Evolutionary conservation across 2,888 invertebrate species (phyloP).

Genomic region (Acrobasis consociella): DNA sequence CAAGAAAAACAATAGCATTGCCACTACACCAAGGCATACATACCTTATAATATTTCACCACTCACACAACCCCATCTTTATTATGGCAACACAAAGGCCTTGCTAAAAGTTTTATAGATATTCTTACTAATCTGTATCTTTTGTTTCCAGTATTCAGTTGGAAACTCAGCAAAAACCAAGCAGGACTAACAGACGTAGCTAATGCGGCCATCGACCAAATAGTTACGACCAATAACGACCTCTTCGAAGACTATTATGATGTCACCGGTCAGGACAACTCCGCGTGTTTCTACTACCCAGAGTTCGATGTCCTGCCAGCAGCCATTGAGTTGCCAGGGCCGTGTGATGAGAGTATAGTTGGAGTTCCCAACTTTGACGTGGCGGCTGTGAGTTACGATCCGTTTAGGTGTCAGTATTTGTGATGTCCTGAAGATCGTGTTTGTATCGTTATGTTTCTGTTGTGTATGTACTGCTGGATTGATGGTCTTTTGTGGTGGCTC

Average conservation of each 20-base stretch:
- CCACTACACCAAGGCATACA: no score
- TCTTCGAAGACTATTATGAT: conserved; percentile 58
- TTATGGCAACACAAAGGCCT: neutral
- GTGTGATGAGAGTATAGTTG: conserved; percentile 53
- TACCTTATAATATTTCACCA: no score
- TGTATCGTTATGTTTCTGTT: neutral
- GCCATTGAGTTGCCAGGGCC: conserved; percentile 55
- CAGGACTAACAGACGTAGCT: conserved; percentile 47
- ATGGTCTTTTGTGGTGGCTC: neutral
- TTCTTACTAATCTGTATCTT: neutral
- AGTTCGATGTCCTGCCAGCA: conserved; percentile 44
- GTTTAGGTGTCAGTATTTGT: neutral
- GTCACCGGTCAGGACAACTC: conserved; percentile 50
- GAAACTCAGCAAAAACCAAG: conserved; percentile 57
- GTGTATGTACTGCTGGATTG: neutral
- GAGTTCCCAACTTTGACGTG: conserved; percentile 51
- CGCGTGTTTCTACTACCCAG: conserved; percentile 69
- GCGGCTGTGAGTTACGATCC: conserved; percentile 44
- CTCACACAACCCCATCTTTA: no score
- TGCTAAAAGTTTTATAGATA: neutral
- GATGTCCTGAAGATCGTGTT: neutral
- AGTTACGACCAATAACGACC: conserved; percentile 48
- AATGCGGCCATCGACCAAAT: conserved; percentile 42
- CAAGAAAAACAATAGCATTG: no score
- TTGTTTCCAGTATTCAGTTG: conserved; percentile 64